Evolutionary conservation across 2,888 invertebrate species (phyloP).

Genomic region (Pristionchus japonicus): DNA sequence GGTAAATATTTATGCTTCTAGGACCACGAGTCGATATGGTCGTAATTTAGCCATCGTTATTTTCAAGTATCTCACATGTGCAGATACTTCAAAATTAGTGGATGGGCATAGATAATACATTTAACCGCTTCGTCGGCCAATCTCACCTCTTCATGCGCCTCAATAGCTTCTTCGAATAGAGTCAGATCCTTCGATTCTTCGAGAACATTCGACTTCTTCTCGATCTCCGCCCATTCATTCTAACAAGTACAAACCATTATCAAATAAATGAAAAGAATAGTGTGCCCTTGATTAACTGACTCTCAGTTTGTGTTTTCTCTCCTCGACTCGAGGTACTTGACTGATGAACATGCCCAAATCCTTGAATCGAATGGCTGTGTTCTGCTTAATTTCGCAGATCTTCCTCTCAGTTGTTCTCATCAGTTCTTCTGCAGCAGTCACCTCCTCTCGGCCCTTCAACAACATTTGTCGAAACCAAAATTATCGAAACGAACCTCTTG

Average conservation of each 20-base stretch:
- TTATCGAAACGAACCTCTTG: not conserved
- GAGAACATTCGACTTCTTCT: not conserved
- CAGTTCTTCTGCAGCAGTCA: slow-evolving; percentile 9
- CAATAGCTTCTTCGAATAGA: not conserved
- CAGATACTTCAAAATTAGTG: too few relatives aligned
- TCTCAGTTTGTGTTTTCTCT: slow-evolving; percentile 5
- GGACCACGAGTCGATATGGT: too few relatives aligned
- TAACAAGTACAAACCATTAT: not conserved
- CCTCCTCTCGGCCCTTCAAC: slow-evolving; percentile 1
- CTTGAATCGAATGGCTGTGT: not conserved
- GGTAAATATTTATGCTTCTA: too few relatives aligned
- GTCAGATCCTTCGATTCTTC: not conserved
- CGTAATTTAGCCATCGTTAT: too few relatives aligned
- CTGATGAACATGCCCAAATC: not conserved
- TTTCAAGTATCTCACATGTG: too few relatives aligned
- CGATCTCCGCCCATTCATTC: slow-evolving; percentile 10
- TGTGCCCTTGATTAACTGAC: not conserved
- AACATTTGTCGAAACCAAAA: not conserved
- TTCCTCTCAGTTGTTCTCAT: not conserved
- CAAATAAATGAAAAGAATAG: not conserved
- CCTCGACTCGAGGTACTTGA: slow-evolving; percentile 26
- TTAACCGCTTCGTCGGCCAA: too few relatives aligned
- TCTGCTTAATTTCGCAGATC: not conserved
- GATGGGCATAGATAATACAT: too few relatives aligned
- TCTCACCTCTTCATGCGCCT: not conserved